A percentile compares a stretch with the other conserved stretches of the same genome.
Conservation (phyloP, 2,113 vertebrate species). For the Colistium nudipinnis region DNA sequence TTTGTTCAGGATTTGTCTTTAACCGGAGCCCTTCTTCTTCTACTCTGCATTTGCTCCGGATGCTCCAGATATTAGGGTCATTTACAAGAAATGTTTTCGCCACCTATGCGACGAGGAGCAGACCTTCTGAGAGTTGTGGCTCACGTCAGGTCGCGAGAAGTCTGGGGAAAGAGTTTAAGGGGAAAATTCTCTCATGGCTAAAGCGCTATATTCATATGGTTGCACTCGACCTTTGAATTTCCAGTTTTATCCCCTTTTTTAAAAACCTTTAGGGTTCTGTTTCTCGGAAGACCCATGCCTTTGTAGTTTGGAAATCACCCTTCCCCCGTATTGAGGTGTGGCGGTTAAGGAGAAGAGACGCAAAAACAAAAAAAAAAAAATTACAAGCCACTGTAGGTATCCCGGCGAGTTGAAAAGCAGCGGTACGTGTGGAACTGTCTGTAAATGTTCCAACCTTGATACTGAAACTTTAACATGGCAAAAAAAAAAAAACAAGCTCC, state of each 20-base stretch:
- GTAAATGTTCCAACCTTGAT: no score
- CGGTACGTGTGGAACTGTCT: no score
- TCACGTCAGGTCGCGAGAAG: conserved; percentile 41
- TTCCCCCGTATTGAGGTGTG: conserved; percentile 29
- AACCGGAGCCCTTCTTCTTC: not conserved
- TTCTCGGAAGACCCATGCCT: conserved; percentile 51
- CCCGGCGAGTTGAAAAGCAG: conserved; percentile 27
- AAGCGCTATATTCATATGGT: conserved; percentile 52
- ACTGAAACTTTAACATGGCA: no score
- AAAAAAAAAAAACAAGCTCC: not conserved
- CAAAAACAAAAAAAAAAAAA: not conserved
- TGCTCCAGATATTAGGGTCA: not conserved
- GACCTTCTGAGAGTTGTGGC: conserved; percentile 7
- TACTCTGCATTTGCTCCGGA: not conserved
- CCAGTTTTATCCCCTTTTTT: conserved; percentile 48
- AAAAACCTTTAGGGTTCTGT: conserved; percentile 18
- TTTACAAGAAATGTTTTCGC: not conserved
- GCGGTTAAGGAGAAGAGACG: not conserved
- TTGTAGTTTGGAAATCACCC: conserved; percentile 63
- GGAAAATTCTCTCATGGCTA: conserved; percentile 54
- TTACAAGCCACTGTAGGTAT: conserved; percentile 5
- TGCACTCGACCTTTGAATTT: conserved; percentile 66
- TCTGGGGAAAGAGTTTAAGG: conserved; percentile 56
- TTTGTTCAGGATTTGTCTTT: not conserved
- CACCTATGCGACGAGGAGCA: not conserved